Conservation (phyloP, 1,140 invertebrate species). For the Drosophila seguyi region DNA sequence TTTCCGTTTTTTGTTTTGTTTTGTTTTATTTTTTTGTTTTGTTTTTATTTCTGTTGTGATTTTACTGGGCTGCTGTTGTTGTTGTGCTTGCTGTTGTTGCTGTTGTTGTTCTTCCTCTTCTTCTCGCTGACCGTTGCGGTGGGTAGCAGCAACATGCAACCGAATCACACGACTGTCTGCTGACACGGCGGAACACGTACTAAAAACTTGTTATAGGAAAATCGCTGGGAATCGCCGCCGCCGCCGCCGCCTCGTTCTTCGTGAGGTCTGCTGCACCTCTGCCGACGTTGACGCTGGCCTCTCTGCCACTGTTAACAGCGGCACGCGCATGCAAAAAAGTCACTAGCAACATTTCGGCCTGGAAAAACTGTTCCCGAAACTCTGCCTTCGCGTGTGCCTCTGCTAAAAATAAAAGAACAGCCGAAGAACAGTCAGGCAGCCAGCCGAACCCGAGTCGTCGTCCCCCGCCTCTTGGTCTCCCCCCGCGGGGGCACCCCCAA, state of each 20-base stretch:
- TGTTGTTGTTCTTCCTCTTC: constrained; percentile 16
- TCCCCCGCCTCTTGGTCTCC: too few species aligned
- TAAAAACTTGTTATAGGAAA: constrained; percentile 83
- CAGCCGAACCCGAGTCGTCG: background rate
- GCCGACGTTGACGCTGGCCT: background rate
- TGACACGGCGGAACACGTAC: constrained; percentile 85
- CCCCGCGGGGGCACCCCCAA: too few species aligned
- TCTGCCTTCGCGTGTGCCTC: constrained; percentile 29
- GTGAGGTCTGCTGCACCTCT: constrained; percentile 12
- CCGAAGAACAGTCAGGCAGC: too few species aligned
- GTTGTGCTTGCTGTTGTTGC: constrained; percentile 9
- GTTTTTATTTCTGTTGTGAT: constrained; percentile 18
- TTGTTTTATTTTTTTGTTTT: constrained; percentile 1
- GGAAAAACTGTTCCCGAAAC: constrained; percentile 35
- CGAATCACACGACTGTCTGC: constrained; percentile 76
- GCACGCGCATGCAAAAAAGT: constrained; percentile 47
- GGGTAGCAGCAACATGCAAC: constrained; percentile 12
- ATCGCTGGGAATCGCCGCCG: constrained; percentile 28
- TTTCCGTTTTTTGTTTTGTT: background rate
- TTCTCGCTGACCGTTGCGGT: constrained; percentile 22
- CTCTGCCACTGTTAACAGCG: constrained; percentile 22
- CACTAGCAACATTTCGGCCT: too few species aligned
- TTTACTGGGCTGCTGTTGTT: constrained; percentile 14
- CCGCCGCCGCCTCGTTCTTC: background rate
- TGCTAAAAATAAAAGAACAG: constrained; percentile 34